Base-by-base conservation (phyloP, 2,797 vertebrate genomes). In the Amphiprion clarkii region DNA sequence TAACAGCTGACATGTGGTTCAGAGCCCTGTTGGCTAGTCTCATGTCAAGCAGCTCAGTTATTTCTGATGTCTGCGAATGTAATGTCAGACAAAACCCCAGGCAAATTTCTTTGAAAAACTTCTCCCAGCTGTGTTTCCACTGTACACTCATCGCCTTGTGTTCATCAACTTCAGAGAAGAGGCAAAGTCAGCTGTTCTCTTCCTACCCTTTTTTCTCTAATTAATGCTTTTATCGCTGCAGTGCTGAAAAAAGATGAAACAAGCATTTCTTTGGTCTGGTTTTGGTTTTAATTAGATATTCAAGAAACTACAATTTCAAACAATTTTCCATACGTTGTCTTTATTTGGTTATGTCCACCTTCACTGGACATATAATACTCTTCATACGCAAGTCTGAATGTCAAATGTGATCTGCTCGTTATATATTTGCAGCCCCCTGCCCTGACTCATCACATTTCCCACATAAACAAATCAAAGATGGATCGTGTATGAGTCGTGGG, bases 41-140 rank as follows among this genome's bases (percentile, higher is more conserved):
- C 55, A 64, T 78, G 76, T 78, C 85, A 83, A 87, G 84, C 40
- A n/a, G 78, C 69, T 78, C 65, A 62, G 76, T 88, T 76, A 89
- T 81, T 88, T 82, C 57, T 81, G 84, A 88, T 81, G 81, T 81
- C 66, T 87, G 64, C 31, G 77, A 85, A 86, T 87, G 71, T 86
- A 88, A 87, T 90, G 86, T 88, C 85, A 92, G 66, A 84, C 55
- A 75, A 81, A 87, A 83, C 89, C 88, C 76, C 57, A 13, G 82
- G 87, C 83, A 44, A 58, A 66, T 76, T 46, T 76, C 55, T 85
- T 21, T 84, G 74, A 84, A 71, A 59, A 69, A 89, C 82, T 71
- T 81, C 81, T 88, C 78, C 74, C 84, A 89, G 85, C 85, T 83
- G 78, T 54, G 69, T 71, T 78, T 68, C 49, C 39, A 81, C 65